Conservation (phyloP, 2,797 vertebrate species). For the Xenopus petersii region DNA sequence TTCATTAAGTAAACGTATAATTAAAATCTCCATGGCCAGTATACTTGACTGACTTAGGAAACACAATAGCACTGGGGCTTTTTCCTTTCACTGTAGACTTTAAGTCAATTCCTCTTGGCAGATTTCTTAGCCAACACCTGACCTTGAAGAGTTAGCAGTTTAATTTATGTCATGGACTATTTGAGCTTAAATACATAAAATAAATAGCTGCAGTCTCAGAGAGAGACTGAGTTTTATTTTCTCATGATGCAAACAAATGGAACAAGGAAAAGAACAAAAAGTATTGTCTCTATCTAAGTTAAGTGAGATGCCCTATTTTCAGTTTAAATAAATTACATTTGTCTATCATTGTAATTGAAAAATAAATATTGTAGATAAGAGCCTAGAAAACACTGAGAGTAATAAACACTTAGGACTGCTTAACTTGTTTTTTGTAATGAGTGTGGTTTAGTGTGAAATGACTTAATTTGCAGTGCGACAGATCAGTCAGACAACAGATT, state of each 20-base stretch:
- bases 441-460: conserved; percentile 31
- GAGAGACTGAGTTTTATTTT: conserved; percentile 10
- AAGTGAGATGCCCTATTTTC: conserved; percentile 25
- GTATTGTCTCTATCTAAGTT: conserved; percentile 29
- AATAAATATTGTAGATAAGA: conserved; percentile 43
- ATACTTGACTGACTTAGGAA: too few relatives aligned
- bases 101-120: too few relatives aligned
- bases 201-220: conserved; percentile 16
- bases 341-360: conserved; percentile 45
- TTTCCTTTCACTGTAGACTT: too few relatives aligned
- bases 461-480: conserved; percentile 18
- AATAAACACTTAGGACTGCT: conserved; percentile 40
- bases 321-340: conserved; percentile 43
- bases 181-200: conserved; percentile 12
- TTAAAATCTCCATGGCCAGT: too few relatives aligned
- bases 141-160: conserved; percentile 21
- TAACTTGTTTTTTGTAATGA: conserved; percentile 30
- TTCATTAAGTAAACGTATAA: too few relatives aligned
- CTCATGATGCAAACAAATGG: conserved; percentile 27
- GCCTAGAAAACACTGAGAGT: conserved; percentile 21
- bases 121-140: too few relatives aligned
- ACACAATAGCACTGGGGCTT: too few relatives aligned
- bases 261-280: conserved; percentile 28
- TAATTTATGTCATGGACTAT: conserved; percentile 26
- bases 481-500: conserved; percentile 16